phyloP scores from a whole-genome alignment of 1,140 invertebrate species.

The Patella vulgata region DNA sequence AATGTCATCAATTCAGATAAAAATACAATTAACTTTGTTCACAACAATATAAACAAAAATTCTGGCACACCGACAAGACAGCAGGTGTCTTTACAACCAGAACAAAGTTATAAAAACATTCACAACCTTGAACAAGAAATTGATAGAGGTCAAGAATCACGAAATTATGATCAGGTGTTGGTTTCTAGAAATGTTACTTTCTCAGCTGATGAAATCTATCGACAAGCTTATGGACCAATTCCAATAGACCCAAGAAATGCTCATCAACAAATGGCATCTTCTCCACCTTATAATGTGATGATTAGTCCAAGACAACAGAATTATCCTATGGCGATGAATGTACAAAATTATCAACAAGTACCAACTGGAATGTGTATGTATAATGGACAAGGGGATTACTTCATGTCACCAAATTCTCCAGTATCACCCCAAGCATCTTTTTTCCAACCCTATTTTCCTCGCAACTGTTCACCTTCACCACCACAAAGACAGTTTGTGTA shows the following conservation, averaged over 20 bases:
- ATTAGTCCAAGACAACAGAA: too few relatives aligned
- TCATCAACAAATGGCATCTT: too few relatives aligned
- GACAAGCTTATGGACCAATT: conserved; percentile 39
- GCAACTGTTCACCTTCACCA: too few relatives aligned
- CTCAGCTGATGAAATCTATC: conserved; percentile 53
- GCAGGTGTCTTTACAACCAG: background rate
- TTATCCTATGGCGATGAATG: too few relatives aligned
- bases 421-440: too few relatives aligned
- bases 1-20: conserved; percentile 3
- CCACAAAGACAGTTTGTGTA: too few relatives aligned
- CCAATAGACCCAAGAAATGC: background rate
- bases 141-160: conserved; percentile 5
- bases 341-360: too few relatives aligned
- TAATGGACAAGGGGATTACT: too few relatives aligned
- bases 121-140: background rate
- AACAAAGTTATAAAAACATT: background rate
- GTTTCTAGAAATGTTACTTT: conserved; percentile 43
- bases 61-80: background rate
- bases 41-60: background rate
- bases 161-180: conserved; percentile 47
- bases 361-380: too few relatives aligned
- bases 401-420: too few relatives aligned
- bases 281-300: too few relatives aligned
- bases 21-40: background rate
- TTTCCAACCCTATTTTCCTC: too few relatives aligned